phyloP scores from a whole-genome alignment of 2,888 invertebrate genomes.

The Prenolepis imparis region DNA sequence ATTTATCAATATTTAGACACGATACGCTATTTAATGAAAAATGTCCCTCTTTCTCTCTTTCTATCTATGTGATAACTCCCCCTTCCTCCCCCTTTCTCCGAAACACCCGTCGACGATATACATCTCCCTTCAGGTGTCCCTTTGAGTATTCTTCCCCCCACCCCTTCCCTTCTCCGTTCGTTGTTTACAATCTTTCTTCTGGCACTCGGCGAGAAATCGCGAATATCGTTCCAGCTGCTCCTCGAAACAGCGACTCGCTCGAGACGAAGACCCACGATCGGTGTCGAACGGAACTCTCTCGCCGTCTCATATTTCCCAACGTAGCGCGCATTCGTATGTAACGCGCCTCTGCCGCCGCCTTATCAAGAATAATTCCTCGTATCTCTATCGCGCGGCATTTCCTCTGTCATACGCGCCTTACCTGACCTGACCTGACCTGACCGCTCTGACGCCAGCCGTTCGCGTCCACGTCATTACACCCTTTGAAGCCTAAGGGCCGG shows the following conservation, averaged over 20 bases:
- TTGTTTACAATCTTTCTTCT: conserved; percentile 48
- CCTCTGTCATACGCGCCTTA: conserved; percentile 29
- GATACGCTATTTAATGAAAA: not conserved
- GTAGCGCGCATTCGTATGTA: not conserved
- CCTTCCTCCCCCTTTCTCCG: not conserved
- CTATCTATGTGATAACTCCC: not conserved
- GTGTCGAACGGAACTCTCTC: conserved; percentile 53
- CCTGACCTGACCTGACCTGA: conserved; percentile 26
- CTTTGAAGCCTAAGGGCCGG: not conserved
- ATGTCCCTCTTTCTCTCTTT: not conserved
- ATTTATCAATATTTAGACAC: not conserved
- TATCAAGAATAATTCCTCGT: conserved; percentile 62
- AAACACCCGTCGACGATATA: conserved; percentile 11
- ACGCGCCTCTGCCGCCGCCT: conserved; percentile 22
- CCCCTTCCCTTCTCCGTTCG: not conserved
- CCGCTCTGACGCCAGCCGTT: conserved; percentile 18
- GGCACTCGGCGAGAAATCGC: conserved; percentile 26
- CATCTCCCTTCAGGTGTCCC: conserved; percentile 34
- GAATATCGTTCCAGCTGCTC: conserved; percentile 23
- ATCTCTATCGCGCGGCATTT: conserved; percentile 35
- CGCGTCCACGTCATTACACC: conserved; percentile 33
- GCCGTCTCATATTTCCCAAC: conserved; percentile 25
- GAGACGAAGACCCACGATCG: conserved; percentile 26
- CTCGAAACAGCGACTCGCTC: not conserved
- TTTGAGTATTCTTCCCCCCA: conserved; percentile 19